Conservation (phyloP, 2,113 vertebrate genomes). For the Tupaia chinensis region DNA sequence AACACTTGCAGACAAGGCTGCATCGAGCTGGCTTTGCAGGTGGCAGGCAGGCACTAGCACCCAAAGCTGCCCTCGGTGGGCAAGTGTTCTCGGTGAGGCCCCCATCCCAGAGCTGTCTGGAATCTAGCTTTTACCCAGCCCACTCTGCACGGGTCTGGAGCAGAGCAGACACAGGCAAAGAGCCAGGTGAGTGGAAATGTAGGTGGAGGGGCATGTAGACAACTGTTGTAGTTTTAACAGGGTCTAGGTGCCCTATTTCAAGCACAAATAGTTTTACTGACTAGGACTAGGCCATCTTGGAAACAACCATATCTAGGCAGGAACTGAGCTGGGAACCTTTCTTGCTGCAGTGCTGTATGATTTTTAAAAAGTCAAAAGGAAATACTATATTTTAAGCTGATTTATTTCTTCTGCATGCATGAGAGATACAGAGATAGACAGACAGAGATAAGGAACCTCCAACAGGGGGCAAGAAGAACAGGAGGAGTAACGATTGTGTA, state of each 20-base stretch:
- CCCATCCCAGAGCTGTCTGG: neutral
- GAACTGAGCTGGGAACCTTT: neutral
- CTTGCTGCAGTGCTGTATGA: neutral
- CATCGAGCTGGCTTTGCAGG: neutral
- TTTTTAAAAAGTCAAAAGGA: neutral
- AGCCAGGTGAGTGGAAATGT: neutral
- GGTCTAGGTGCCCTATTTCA: neutral
- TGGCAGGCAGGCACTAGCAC: neutral
- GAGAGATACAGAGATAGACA: no score
- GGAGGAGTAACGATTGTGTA: neutral
- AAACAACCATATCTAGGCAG: neutral
- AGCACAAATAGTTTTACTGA: neutral
- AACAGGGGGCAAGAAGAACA: neutral
- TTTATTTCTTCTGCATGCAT: neutral
- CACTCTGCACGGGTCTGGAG: neutral
- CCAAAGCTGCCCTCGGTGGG: neutral
- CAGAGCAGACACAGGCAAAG: neutral
- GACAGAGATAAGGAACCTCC: no score
- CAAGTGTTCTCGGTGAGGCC: neutral
- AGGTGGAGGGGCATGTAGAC: neutral
- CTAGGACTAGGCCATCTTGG: neutral
- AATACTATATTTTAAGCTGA: neutral
- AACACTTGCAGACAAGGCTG: conserved; percentile 29
- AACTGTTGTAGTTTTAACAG: neutral
- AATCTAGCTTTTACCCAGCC: neutral